These are phyloP conservation scores for Peromyscus californicus DNA, from an alignment of 2,113 vertebrate genomes.

Conservation along the genomic window DNA sequence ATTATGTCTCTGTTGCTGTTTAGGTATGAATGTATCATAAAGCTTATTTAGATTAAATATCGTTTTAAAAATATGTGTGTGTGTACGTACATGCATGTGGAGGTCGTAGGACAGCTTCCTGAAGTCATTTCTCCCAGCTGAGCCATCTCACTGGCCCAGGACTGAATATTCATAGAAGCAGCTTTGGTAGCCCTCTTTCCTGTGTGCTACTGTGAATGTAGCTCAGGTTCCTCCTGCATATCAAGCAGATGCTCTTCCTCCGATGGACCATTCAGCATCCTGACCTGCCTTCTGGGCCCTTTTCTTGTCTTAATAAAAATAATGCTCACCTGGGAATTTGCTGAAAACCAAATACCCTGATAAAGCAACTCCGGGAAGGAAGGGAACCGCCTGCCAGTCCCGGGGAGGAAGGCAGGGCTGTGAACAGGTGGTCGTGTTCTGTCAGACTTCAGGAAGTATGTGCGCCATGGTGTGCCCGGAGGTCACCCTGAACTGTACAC, in stretches of 20 bases:
- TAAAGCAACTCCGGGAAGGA: background rate
- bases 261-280: background rate
- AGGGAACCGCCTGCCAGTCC: background rate
- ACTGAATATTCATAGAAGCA: background rate
- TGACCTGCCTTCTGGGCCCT: background rate
- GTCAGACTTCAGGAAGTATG: background rate
- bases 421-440: background rate
- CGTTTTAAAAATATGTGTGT: background rate
- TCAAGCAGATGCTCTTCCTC: background rate
- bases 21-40: slow-evolving; percentile 23
- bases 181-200: background rate
- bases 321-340: slow-evolving; percentile 25
- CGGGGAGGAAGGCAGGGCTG: too few relatives aligned
- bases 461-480: background rate
- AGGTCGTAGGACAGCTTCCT: background rate
- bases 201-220: background rate
- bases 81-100: background rate
- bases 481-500: background rate
- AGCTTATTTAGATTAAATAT: background rate
- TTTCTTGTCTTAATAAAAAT: slow-evolving; percentile 29
- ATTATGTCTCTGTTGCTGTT: slow-evolving; percentile 7
- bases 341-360: slow-evolving; percentile 9
- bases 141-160: background rate
- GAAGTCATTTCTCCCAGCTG: background rate
- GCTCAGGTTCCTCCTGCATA: background rate